Conservation (phyloP, 1,140 invertebrate genomes). For the Heliconius hewitsoni region DNA sequence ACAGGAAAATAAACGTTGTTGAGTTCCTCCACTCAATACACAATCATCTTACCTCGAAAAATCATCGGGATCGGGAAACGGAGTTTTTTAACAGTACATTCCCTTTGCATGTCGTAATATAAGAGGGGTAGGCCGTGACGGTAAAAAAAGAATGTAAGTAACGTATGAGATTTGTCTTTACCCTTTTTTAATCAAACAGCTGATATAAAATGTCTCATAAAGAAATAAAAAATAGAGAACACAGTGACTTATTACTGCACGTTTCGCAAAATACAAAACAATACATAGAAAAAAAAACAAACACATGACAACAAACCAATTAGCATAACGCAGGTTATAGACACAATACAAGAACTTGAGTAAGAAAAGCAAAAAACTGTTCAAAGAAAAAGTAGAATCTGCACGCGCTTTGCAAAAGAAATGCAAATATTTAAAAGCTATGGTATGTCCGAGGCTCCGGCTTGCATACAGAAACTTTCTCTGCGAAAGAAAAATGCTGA, state of each 20-base stretch:
- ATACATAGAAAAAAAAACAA: too few species aligned
- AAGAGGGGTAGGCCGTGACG: too few species aligned
- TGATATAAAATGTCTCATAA: background rate
- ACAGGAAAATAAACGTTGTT: background rate
- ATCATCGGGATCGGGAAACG: too few species aligned
- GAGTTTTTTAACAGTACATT: too few species aligned
- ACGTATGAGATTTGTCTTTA: too few species aligned
- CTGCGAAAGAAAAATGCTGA: slow-evolving; percentile 65
- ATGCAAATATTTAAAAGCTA: slow-evolving; percentile 74
- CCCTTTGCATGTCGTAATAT: too few species aligned
- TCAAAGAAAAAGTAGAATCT: slow-evolving; percentile 51
- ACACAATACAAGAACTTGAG: background rate
- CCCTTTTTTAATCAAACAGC: background rate
- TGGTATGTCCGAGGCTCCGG: slow-evolving; percentile 55
- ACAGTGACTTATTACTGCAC: too few species aligned
- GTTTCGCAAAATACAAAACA: background rate
- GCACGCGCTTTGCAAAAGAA: slow-evolving; percentile 59
- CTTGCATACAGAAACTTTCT: slow-evolving; percentile 73
- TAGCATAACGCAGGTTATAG: background rate
- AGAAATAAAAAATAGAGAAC: too few species aligned
- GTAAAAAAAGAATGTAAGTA: too few species aligned
- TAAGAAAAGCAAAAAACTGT: slow-evolving; percentile 37
- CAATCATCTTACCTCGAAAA: too few species aligned
- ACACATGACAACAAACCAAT: background rate
- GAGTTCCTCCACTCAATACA: too few species aligned